Conservation (phyloP, 1,140 invertebrate species). For the Bombus terrestris region DNA sequence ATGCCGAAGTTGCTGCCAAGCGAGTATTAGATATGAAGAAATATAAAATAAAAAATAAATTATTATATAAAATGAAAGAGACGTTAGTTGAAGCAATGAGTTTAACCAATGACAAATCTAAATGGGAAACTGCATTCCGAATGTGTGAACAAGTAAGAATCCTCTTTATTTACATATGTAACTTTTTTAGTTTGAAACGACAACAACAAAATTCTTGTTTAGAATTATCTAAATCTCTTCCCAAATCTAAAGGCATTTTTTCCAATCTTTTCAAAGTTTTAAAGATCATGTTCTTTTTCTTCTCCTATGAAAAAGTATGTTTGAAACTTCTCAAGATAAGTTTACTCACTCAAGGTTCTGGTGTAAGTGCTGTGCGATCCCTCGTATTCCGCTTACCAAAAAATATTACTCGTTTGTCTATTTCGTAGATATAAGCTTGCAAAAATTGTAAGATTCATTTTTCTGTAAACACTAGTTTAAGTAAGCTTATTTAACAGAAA, state of each 20-base stretch:
- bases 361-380: no score
- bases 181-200: not conserved
- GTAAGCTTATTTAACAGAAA: no score
- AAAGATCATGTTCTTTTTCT: not conserved
- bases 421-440: no score
- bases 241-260: not conserved
- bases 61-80: slow-evolving; percentile 69
- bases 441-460: no score
- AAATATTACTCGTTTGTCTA: no score
- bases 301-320: no score
- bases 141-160: slow-evolving; percentile 75
- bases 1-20: slow-evolving; percentile 83
- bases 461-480: no score
- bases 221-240: not conserved
- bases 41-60: slow-evolving; percentile 57
- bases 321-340: no score
- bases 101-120: slow-evolving; percentile 79
- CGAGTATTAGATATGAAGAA: slow-evolving; percentile 77
- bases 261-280: not conserved
- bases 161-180: not conserved
- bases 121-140: slow-evolving; percentile 82
- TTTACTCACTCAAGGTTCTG: no score
- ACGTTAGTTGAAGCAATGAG: slow-evolving; percentile 76
- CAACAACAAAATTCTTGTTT: not conserved
- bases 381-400: no score